Percentiles rank a stretch among this genome's conserved stretches.
These are phyloP conservation scores for Campaea margaritaria DNA, from an alignment of 2,888 invertebrate genomes.

Conservation along the genomic window DNA sequence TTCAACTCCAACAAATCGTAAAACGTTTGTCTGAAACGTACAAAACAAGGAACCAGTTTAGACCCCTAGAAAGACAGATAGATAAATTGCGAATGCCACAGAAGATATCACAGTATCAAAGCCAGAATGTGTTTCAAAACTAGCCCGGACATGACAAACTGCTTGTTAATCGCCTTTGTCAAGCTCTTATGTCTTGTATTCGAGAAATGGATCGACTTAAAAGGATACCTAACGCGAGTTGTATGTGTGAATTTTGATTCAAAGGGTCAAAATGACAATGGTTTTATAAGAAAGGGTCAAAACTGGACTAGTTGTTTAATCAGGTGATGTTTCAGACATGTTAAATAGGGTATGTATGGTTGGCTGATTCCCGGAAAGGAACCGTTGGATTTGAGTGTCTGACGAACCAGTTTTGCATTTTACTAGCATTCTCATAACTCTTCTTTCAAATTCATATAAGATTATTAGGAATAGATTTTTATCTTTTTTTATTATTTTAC, in stretches of 20 bases:
- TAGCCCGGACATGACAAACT: slow-evolving; percentile 67
- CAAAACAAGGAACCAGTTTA: slow-evolving; percentile 41
- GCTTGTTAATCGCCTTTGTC: slow-evolving; percentile 77
- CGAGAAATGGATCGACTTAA: slow-evolving; percentile 65
- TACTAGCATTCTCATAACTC: background rate
- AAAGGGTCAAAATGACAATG: slow-evolving; percentile 47
- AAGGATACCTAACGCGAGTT: slow-evolving; percentile 54
- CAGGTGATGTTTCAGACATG: slow-evolving; percentile 14
- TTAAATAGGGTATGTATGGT: slow-evolving; percentile 15
- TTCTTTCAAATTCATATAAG: background rate
- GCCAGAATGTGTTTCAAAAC: slow-evolving; percentile 42
- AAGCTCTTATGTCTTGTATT: slow-evolving; percentile 63
- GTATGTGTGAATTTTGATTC: slow-evolving; percentile 47
- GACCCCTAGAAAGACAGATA: slow-evolving; percentile 38
- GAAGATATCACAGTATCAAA: slow-evolving; percentile 15
- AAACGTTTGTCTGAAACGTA: slow-evolving; percentile 36
- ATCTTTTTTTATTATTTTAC: too few relatives aligned
- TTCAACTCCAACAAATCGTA: slow-evolving; percentile 43
- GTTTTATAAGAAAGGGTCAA: slow-evolving; percentile 46
- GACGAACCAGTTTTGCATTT: background rate
- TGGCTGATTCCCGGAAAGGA: slow-evolving; percentile 19
- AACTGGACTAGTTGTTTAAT: slow-evolving; percentile 38
- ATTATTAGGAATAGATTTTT: too few relatives aligned
- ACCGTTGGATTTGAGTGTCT: background rate
- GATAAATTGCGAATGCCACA: slow-evolving; percentile 36